Percentiles rank a stretch among this genome's conserved stretches.
Evolutionary conservation across 1,140 invertebrate genomes (phyloP).

Genomic region (Leptoteleia sp.): DNA sequence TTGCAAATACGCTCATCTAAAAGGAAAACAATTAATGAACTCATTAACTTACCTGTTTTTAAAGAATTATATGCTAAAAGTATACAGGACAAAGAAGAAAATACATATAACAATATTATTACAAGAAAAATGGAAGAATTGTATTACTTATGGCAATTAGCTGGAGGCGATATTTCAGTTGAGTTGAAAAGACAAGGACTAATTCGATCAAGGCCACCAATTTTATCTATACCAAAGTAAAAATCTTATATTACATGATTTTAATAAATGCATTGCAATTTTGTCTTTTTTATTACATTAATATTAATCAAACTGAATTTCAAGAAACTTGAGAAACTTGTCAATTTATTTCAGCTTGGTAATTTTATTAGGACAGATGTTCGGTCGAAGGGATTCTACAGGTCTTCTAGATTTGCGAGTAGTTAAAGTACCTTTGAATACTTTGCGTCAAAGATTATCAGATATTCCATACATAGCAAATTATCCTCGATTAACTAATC

Average conservation of each 20-base stretch:
- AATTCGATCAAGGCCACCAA: constrained; percentile 90
- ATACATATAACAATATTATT: constrained; percentile 80
- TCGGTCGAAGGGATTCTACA: constrained; percentile 89
- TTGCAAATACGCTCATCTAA: constrained; percentile 85
- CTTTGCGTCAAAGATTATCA: constrained; percentile 88
- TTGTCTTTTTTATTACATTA: no score
- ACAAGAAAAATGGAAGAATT: constrained; percentile 88
- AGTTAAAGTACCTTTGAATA: constrained; percentile 89
- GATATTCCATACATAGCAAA: constrained; percentile 90
- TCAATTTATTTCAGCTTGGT: constrained; percentile 85
- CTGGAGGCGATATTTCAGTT: constrained; percentile 94
- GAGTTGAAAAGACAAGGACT: constrained; percentile 95
- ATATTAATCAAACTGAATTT: background rate
- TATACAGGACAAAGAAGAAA: constrained; percentile 71
- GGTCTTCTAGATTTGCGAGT: constrained; percentile 91
- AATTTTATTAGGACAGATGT: constrained; percentile 89
- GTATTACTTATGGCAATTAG: constrained; percentile 97
- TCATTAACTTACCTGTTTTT: constrained; percentile 82
- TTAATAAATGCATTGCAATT: no score
- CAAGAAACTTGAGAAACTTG: no score
- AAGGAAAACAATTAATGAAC: constrained; percentile 84
- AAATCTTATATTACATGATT: constrained; percentile 1
- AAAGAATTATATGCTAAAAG: constrained; percentile 71
- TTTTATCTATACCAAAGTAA: constrained; percentile 89
- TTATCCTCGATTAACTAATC: constrained; percentile 87